Base-by-base conservation (phyloP, 2,888 invertebrate species). In the Euzophera pinguis region DNA sequence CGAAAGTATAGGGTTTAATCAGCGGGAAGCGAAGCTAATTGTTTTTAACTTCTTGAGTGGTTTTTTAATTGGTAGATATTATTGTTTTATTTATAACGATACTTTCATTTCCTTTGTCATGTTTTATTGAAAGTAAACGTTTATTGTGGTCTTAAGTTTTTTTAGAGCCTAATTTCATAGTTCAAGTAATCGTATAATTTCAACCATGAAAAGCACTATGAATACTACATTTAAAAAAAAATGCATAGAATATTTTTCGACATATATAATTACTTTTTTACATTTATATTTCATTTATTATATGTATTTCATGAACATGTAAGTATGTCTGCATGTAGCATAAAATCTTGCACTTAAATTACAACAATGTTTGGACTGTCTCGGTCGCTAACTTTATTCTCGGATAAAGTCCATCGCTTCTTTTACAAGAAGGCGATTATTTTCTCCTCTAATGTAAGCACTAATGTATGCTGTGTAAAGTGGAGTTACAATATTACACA, bases 41-140 rank as follows among this genome's bases (percentile, higher is more conserved):
- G 77, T 79, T 81, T 80, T 68, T 75, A 82, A 86, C 81, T 87
- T 81, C 75, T 77, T 77, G 75, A 80, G 78, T 72, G 78, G 72
- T 76, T 78, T 74, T 67, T 65, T 67, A 67, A 75, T 77, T 78
- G 67, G 61, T 47, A 27, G 17, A 39, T 42, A 45, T 54, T 45
- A 53, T 54, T 58, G 51, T 47, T 56, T 42, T 48, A 22, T 35
- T 45, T 51, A 41, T 41, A 16, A 29, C 16, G 29, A 9, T 71
- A 65, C 64, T 68, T 70, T 64, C 61, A 58, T 68, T 47, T 53
- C 53, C 56, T 55, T 58, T 52, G 50, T 6, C 9, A 57, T 62
- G 42, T 17, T 47, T 50, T 50, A 55, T 52, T 39, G 39, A 9
- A 14, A 13, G 12, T 12, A 7, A 38, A 38, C 13, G 5, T 38